A percentile compares a stretch with the other conserved stretches of the same genome.
Conservation (phyloP, 1,140 invertebrate genomes). For the Kradibia gibbosae region DNA sequence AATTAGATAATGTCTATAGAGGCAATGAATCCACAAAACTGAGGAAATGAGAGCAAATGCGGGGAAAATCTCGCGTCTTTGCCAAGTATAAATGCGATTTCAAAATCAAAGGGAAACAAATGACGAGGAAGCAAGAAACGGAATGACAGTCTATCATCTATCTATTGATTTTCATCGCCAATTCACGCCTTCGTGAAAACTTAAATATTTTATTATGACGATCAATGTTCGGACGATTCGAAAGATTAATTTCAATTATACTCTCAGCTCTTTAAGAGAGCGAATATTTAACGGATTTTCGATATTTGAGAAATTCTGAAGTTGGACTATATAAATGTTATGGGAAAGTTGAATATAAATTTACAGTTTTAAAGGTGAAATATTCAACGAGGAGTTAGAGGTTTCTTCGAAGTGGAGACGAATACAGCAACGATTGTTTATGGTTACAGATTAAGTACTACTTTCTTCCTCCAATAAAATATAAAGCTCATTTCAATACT, state of each 20-base stretch:
- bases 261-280: conserved; percentile 3
- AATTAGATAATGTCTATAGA: conserved; percentile 43
- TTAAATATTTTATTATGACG: conserved; percentile 38
- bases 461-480: neutral
- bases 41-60: neutral
- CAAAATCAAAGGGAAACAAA: neutral
- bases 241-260: conserved; percentile 44
- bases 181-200: neutral
- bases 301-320: conserved; percentile 21
- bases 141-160: conserved; percentile 19
- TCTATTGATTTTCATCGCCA: neutral
- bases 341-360: conserved; percentile 11
- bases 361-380: conserved; percentile 3
- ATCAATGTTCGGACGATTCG: conserved; percentile 21
- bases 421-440: neutral
- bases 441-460: conserved; percentile 16
- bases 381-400: conserved; percentile 1
- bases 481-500: conserved; percentile 15
- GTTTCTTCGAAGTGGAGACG: neutral
- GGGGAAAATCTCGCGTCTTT: neutral
- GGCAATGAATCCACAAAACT: neutral
- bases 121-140: neutral
- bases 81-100: neutral
- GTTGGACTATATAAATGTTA: conserved; percentile 9
- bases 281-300: conserved; percentile 29